Evolutionary conservation across 2,113 vertebrate species (phyloP), one percentile per base, ranked within the genome.

Genomic region (Corythornis madagascariensis): DNA sequence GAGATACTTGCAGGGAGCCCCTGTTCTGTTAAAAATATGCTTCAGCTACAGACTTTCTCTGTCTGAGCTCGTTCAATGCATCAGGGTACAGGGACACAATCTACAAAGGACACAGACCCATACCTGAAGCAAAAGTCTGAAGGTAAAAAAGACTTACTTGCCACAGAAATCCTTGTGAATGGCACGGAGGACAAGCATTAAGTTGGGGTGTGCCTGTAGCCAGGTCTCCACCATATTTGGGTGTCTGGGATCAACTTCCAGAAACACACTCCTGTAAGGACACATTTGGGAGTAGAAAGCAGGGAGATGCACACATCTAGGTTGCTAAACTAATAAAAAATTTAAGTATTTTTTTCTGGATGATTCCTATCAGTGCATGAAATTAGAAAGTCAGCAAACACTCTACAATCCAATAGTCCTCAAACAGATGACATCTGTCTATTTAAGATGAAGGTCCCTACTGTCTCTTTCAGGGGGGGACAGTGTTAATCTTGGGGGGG

Each of bases 201-300:
- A 89, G 47, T 94, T 74, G 16, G 97, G 96, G 26, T 66, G 92
- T 78, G 92, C 94, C 90, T 97, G 95, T 65, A 98, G 97, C 98
- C 98, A 99, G n/a, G 59, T 95, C 43, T 83, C 91, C 63, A 99
- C 96, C 75, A 98, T 97, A 40, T 86, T 70, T 38, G 99, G 99
- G 63, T 99, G 99, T 33, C 98, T 98, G 65, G 98, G 98, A 77
- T 99, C 99, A 76, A 99, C 98, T 96, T 99, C 99, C 85, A 99
- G 97, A 97, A 99, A 99, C 84, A 99, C 59, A 10, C 97, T 98
- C 22, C 99, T 99, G 96, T 56, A 67, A 90, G 45, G 45, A 88
- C 52, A 91, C 4, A 26, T 57, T 35, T 80, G 25, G 20, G 48
- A 85, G 16, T 2, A 65, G 20, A 20, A 65, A 53, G 1, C 21